A percentile compares a stretch with the other conserved stretches of the same genome.
phyloP scores from a whole-genome alignment of 2,113 vertebrate species.

The Motacilla tschutschensis region DNA sequence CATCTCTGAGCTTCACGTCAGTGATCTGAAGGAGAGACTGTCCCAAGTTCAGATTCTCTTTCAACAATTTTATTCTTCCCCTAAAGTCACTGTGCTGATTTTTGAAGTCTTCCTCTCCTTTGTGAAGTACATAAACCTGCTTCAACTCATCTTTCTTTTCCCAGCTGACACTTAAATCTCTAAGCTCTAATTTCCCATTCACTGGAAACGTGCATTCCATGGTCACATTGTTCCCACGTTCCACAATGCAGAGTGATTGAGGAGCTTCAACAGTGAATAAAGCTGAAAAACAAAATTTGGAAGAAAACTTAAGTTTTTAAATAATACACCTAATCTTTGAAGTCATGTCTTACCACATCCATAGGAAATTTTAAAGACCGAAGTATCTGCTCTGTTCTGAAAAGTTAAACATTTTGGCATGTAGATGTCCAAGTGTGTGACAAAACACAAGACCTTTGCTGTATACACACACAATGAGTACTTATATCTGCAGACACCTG shows the following conservation, averaged over 20 bases:
- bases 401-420: not conserved
- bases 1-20: constrained; percentile 76
- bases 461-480: not conserved
- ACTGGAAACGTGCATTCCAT: constrained; percentile 85
- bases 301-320: not conserved
- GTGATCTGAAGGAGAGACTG: constrained; percentile 78
- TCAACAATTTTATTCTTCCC: constrained; percentile 71
- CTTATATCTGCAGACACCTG: not conserved
- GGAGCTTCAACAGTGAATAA: constrained; percentile 80
- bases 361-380: not conserved
- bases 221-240: constrained; percentile 73
- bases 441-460: not conserved
- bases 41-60: constrained; percentile 72
- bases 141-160: constrained; percentile 54
- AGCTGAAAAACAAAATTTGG: constrained; percentile 64
- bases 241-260: constrained; percentile 56
- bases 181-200: constrained; percentile 17
- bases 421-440: not conserved
- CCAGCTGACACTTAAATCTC: constrained; percentile 79
- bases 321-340: not conserved
- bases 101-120: constrained; percentile 49
- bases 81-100: constrained; percentile 64
- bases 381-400: not conserved
- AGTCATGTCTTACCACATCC: not conserved
- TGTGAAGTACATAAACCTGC: constrained; percentile 69